Conservation (phyloP, 2,888 invertebrate species). For the Aphidoletes aphidimyza region DNA sequence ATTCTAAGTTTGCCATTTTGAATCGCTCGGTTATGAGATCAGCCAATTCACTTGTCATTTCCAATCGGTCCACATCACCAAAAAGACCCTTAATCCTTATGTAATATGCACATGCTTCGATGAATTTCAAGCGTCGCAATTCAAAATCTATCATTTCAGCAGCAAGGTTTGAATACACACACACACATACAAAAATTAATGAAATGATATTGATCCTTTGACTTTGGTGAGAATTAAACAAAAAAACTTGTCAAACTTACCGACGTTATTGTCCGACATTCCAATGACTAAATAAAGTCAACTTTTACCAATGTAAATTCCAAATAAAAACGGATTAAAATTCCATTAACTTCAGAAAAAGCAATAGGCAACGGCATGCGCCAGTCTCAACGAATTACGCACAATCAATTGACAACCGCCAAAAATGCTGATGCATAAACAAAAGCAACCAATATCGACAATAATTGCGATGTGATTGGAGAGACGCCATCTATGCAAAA, state of each 20-base stretch:
- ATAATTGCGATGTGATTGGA: not conserved
- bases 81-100: not conserved
- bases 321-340: too few species aligned
- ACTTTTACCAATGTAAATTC: too few species aligned
- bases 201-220: too few species aligned
- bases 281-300: too few species aligned
- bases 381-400: too few species aligned
- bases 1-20: not conserved
- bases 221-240: too few species aligned
- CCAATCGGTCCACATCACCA: not conserved
- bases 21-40: not conserved
- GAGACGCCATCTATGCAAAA: not conserved
- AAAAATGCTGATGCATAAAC: not conserved
- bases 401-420: not conserved
- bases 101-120: slow-evolving; percentile 47
- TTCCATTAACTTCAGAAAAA: too few species aligned
- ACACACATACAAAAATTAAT: too few species aligned
- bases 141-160: not conserved
- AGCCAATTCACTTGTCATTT: slow-evolving; percentile 10
- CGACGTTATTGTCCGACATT: not conserved
- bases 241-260: slow-evolving; percentile 8
- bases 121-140: slow-evolving; percentile 23
- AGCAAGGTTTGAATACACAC: too few species aligned
- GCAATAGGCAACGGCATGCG: too few species aligned
- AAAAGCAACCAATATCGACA: not conserved